These are phyloP conservation scores for Caenorhabditis imperialis DNA, from an alignment of 2,888 invertebrate genomes.

Conservation along the genomic window DNA sequence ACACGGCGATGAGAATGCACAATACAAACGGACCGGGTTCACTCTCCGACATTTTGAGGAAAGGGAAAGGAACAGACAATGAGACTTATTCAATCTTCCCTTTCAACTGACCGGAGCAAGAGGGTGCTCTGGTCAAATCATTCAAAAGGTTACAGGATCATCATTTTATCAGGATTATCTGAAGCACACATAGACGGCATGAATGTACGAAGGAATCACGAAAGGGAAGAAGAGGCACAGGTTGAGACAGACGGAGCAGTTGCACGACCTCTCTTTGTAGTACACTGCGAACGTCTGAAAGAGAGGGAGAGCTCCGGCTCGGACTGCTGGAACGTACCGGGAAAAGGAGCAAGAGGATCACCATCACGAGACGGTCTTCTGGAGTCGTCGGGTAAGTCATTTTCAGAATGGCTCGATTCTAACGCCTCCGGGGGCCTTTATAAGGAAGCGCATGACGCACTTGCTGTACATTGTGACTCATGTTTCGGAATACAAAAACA, in stretches of 20 bases:
- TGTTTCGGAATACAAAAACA: not conserved
- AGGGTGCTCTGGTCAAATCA: not conserved
- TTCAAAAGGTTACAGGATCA: not conserved
- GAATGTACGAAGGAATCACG: slow-evolving; percentile 54
- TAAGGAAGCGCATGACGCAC: not conserved
- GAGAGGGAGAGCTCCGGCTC: no score
- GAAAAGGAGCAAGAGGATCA: slow-evolving; percentile 53
- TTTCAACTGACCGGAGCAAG: no score
- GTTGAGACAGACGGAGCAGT: slow-evolving; percentile 54
- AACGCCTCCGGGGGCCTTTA: no score
- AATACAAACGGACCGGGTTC: no score
- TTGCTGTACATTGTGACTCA: slow-evolving; percentile 3
- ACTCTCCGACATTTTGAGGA: no score
- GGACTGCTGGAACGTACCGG: slow-evolving; percentile 54
- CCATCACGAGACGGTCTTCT: slow-evolving; percentile 53
- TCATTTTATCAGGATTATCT: slow-evolving; percentile 28
- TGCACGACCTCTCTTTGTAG: slow-evolving; percentile 49
- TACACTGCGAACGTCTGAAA: slow-evolving; percentile 60
- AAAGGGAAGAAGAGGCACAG: slow-evolving; percentile 46
- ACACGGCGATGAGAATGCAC: no score
- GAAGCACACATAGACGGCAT: slow-evolving; percentile 62
- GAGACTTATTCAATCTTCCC: no score
- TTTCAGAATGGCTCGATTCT: no score
- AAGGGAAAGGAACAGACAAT: no score
- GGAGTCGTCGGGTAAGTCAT: no score